Base-by-base conservation (phyloP, 2,113 vertebrate genomes). In the Gallinago undulata region DNA sequence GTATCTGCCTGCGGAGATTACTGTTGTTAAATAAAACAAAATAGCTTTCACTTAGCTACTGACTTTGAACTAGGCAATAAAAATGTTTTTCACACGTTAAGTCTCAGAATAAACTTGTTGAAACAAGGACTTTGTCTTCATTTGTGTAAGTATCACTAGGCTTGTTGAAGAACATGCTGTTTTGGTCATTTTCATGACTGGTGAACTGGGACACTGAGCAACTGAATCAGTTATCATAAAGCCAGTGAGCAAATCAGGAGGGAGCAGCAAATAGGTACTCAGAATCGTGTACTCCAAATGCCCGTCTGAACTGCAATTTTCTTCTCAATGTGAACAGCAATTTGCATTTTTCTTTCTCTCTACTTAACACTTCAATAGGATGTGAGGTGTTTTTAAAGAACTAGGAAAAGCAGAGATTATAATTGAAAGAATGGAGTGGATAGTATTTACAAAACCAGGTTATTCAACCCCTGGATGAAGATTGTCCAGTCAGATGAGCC, bases 371-470 rank as follows among this genome's bases (percentile, higher is more conserved):
- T 93, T 93, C 23, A 81, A 23, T 74, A 74, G 68, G 35, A 93
- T 96, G 68, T 93, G 85, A 90, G 60, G 56, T 31, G 48, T 73
- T 92, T 94, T 90, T 84, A 79, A 66, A 93, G 79, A 89, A 50
- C 51, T 88, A 70, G 47, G 77, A 77, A 92, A 68, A 81, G 55
- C 51, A 60, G 66, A 90, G n/a, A 47, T 93, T 72, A 56, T 83
- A 80, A 86, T 56, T 83, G 69, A 73, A 85, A 66, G 55, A 80
- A 18, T 24, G 10, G 41, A 72, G 56, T 89, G 68, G 47, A 84
- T 59, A 84, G 87, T 79, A 93, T 83, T 92, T 95, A 87, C 72
- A 76, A 67, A 92, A 57, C n/a, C 23, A 31, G 59, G 30, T 91
- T 92, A 66, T 86, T 95, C 78, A 95, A 19, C 55, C 19, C 13